Evolutionary conservation across 2,113 vertebrate species (phyloP).

Genomic region (Chlamydotis undulata): DNA sequence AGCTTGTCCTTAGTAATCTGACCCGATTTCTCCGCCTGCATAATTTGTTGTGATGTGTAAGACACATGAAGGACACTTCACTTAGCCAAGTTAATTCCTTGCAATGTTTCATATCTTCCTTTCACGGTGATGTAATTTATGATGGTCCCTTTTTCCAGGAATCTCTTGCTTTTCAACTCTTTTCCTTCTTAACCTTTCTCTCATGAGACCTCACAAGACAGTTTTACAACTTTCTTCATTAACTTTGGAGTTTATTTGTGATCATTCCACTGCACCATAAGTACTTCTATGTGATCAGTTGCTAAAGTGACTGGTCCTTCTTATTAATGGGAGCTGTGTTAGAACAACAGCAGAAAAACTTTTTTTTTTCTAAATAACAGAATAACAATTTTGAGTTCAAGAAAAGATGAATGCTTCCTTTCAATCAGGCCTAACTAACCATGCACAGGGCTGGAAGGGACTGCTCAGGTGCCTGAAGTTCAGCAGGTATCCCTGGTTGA

Average conservation of each 20-base stretch:
- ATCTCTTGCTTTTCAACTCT: neutral
- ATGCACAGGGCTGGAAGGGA: neutral
- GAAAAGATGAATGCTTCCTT: neutral
- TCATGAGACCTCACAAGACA: neutral
- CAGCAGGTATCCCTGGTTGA: neutral
- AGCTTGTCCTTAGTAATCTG: neutral
- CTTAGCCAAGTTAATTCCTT: neutral
- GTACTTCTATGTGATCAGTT: neutral
- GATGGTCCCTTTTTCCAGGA: neutral
- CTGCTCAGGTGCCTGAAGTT: neutral
- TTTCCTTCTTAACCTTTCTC: neutral
- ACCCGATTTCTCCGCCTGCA: neutral
- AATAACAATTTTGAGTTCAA: neutral
- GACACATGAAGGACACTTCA: neutral
- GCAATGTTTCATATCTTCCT: neutral
- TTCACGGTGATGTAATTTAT: neutral
- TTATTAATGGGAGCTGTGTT: neutral
- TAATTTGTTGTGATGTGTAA: neutral
- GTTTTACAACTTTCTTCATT: neutral
- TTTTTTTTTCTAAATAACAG: neutral
- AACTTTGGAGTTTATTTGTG: neutral
- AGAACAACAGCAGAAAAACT: neutral
- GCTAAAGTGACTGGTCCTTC: neutral
- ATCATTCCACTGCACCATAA: neutral
- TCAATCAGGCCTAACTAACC: neutral